phyloP scores from a whole-genome alignment of 92 coral and sea anemone species.

The Diadumene lineata region DNA sequence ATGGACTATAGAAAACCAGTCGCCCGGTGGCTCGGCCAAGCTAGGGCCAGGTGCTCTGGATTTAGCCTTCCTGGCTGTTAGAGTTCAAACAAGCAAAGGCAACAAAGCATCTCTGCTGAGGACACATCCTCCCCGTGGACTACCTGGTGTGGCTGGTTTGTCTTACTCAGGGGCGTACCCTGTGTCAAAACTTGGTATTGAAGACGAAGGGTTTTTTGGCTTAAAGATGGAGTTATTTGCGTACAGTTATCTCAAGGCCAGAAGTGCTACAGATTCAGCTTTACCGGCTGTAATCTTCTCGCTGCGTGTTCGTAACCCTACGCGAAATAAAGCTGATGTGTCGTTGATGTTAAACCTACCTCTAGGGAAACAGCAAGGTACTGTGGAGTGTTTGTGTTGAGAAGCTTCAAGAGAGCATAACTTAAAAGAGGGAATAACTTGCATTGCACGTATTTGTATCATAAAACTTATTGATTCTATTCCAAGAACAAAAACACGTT shows the following conservation, averaged over 20 bases:
- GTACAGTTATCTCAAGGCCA: slow-evolving; percentile 59
- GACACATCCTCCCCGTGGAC: slow-evolving; percentile 78
- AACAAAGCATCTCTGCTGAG: slow-evolving; percentile 67
- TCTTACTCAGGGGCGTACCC: slow-evolving; percentile 81
- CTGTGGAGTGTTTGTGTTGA: not conserved
- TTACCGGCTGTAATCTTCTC: slow-evolving; percentile 74
- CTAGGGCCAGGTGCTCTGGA: slow-evolving; percentile 81
- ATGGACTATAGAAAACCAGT: slow-evolving; percentile 91
- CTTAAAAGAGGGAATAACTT: no score
- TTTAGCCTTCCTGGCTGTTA: slow-evolving; percentile 65
- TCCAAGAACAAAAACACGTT: no score
- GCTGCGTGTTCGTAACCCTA: slow-evolving; percentile 69
- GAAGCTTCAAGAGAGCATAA: no score
- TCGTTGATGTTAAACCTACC: slow-evolving; percentile 81
- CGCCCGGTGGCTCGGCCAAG: slow-evolving; percentile 91
- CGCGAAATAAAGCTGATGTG: slow-evolving; percentile 49
- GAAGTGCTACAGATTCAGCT: slow-evolving; percentile 59
- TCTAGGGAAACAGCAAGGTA: slow-evolving; percentile 80
- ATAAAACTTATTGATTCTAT: no score
- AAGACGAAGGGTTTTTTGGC: slow-evolving; percentile 66
- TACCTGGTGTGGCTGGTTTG: slow-evolving; percentile 72
- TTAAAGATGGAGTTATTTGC: slow-evolving; percentile 71
- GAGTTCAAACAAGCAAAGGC: slow-evolving; percentile 51
- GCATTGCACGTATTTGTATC: no score
- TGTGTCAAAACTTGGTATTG: slow-evolving; percentile 63